Conservation (phyloP, 2,113 vertebrate species). For the Marcusenius ussheri region DNA sequence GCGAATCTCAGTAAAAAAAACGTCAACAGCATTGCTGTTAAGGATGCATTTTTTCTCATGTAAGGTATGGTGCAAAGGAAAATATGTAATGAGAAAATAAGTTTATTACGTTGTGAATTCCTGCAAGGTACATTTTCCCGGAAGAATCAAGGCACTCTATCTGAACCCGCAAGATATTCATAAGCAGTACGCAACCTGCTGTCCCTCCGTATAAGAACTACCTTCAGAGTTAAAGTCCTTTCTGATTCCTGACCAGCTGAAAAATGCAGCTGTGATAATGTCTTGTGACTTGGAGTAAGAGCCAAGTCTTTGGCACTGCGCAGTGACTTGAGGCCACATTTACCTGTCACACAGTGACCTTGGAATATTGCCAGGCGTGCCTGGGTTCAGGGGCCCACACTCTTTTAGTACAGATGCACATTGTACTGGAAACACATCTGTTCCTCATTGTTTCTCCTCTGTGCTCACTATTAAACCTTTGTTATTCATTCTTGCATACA, state of each 20-base stretch:
- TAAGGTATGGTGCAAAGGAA: not conserved
- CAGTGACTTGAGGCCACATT: conserved; percentile 11
- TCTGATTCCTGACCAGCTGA: not conserved
- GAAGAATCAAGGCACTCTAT: not conserved
- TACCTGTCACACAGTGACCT: conserved; percentile 23
- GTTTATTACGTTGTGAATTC: not conserved
- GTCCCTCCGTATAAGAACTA: not conserved
- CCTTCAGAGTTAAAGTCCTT: not conserved
- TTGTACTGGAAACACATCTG: conserved; percentile 34
- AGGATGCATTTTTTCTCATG: not conserved
- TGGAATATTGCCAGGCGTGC: conserved; percentile 26
- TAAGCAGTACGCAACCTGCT: not conserved
- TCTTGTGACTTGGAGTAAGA: not conserved
- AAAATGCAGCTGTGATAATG: not conserved
- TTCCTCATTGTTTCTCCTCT: conserved; percentile 32
- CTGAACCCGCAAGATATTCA: not conserved
- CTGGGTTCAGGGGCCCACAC: conserved; percentile 13
- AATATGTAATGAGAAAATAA: not conserved
- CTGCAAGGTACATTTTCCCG: not conserved
- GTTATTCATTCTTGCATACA: conserved; percentile 23
- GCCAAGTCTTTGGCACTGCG: conserved; percentile 2
- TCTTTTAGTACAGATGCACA: conserved; percentile 28
- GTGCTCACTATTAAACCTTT: conserved; percentile 27
- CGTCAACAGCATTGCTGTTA: not conserved
- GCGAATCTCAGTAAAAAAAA: not conserved